Evolutionary conservation across 2,113 vertebrate genomes (phyloP).

Genomic region (Peromyscus californicus): DNA sequence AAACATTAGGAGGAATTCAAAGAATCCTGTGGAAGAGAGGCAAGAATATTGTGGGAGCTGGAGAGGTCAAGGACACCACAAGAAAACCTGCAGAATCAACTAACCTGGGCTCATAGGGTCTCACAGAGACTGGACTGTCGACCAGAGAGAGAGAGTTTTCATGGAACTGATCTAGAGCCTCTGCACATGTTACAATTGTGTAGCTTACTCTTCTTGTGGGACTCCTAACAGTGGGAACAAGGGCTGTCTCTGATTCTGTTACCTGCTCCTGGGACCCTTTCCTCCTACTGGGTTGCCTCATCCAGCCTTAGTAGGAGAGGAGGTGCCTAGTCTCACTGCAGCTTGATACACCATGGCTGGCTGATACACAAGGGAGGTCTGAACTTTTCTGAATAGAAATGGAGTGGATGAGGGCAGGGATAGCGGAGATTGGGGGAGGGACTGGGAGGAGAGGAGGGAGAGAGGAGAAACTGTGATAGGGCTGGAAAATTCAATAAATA

Average conservation of each 20-base stretch:
- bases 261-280: not conserved
- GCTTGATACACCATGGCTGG: not conserved
- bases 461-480: not conserved
- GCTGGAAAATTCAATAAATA: not conserved
- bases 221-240: not conserved
- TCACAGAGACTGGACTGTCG: not conserved
- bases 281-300: not conserved
- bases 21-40: no score
- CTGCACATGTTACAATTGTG: no score
- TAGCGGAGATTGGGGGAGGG: not conserved
- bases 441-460: not conserved
- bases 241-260: not conserved
- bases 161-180: not conserved
- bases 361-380: not conserved
- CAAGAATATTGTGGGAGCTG: no score
- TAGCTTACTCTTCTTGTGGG: not conserved
- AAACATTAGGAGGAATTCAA: no score
- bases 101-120: not conserved
- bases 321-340: not conserved
- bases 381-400: not conserved
- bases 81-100: not conserved
- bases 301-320: not conserved
- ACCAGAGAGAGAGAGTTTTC: not conserved
- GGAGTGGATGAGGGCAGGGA: not conserved
- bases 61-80: no score